These are phyloP conservation scores for Chlorodrepanis virens DNA, from an alignment of 2,113 vertebrate species.

Conservation along the genomic window DNA sequence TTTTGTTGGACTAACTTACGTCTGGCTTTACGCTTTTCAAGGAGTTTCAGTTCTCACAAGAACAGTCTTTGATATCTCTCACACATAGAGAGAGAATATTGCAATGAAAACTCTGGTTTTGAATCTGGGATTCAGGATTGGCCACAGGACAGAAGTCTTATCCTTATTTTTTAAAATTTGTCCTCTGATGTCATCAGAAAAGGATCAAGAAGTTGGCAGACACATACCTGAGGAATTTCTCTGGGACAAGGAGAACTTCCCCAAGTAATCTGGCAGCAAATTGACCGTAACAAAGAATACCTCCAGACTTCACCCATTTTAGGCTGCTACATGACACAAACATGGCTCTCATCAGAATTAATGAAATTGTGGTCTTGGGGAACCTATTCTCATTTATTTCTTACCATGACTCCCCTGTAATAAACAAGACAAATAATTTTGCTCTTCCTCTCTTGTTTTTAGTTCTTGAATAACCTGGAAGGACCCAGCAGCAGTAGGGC, in stretches of 20 bases:
- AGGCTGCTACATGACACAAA: background rate
- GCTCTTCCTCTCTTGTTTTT: background rate
- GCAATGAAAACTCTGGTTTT: background rate
- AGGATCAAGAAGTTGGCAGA: background rate
- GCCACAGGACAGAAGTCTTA: background rate
- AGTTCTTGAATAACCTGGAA: background rate
- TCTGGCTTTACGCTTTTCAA: background rate
- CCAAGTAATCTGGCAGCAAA: background rate
- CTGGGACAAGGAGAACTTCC: background rate
- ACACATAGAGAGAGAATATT: background rate
- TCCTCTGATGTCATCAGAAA: background rate
- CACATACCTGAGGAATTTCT: background rate
- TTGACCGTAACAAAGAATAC: background rate
- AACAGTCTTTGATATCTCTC: background rate
- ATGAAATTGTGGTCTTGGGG: background rate
- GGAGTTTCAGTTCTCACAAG: background rate
- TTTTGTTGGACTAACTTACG: background rate
- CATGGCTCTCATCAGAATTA: background rate
- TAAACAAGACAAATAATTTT: background rate
- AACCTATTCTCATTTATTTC: background rate
- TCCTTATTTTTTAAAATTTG: background rate
- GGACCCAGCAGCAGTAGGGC: rapidly evolving
- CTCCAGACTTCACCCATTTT: background rate
- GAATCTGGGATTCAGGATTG: background rate
- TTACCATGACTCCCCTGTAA: background rate